phyloP scores from a whole-genome alignment of 2,113 vertebrate genomes.

The Eubucco bourcierii region DNA sequence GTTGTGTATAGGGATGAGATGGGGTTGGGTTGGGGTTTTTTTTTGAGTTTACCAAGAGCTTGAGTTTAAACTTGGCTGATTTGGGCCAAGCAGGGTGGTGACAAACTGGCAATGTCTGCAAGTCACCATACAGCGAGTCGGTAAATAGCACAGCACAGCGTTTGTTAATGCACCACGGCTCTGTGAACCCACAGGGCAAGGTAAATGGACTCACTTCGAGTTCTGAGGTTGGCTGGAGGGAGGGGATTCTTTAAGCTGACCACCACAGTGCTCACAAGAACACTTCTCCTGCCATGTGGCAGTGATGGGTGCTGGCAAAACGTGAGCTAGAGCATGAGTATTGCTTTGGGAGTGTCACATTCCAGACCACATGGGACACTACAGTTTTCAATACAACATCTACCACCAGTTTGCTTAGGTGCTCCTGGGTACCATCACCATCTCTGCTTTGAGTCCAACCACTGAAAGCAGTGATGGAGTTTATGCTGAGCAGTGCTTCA shows the following conservation, averaged over 20 bases:
- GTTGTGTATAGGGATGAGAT: neutral
- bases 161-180: neutral
- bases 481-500: no score
- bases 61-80: neutral
- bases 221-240: neutral
- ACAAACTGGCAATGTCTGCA: neutral
- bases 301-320: neutral
- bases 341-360: constrained; percentile 82
- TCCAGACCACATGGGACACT: constrained; percentile 52
- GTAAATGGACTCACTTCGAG: neutral
- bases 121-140: neutral
- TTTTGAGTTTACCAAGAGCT: neutral
- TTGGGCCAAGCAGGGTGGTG: neutral
- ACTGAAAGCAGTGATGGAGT: neutral
- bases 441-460: neutral
- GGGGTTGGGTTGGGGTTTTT: no score
- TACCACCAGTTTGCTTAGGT: neutral
- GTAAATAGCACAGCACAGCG: neutral
- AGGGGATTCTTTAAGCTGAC: neutral
- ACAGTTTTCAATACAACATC: constrained; percentile 60
- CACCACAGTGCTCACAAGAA: constrained; percentile 14
- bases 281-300: constrained; percentile 16
- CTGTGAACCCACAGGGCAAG: neutral
- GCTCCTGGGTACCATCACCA: neutral
- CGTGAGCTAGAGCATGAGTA: constrained; percentile 78